A percentile compares a stretch with the other conserved stretches of the same genome.
phyloP scores from a whole-genome alignment of 2,113 vertebrate genomes.

The Lampris megalopsis region DNA sequence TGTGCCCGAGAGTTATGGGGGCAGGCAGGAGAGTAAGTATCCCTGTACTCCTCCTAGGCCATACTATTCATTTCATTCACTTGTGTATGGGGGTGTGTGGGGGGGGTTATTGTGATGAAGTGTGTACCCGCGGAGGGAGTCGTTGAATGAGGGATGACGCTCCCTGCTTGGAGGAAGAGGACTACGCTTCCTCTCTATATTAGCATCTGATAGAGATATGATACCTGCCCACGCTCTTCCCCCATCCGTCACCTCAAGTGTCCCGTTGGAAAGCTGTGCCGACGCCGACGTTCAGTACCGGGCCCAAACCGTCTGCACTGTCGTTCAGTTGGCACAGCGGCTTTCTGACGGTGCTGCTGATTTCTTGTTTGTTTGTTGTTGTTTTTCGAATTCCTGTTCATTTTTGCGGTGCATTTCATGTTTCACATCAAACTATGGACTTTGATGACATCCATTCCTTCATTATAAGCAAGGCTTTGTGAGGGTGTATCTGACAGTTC shows the following conservation, averaged over 20 bases:
- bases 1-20: conserved; percentile 55
- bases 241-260: not conserved
- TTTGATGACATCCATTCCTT: no score
- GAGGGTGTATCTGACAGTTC: no score
- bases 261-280: not conserved
- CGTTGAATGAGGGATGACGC: conserved; percentile 29
- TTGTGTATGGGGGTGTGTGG: conserved; percentile 26
- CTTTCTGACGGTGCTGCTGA: no score
- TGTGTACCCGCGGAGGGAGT: conserved; percentile 9
- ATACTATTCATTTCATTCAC: conserved; percentile 66
- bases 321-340: no score
- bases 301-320: not conserved
- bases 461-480: no score
- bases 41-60: conserved; percentile 37
- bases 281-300: not conserved
- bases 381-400: no score
- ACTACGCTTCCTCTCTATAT: conserved; percentile 30
- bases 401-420: no score
- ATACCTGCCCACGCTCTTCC: not conserved
- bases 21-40: conserved; percentile 62
- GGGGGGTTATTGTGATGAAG: conserved; percentile 8
- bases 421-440: no score
- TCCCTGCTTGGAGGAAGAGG: conserved; percentile 11
- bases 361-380: no score
- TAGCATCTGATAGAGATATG: conserved; percentile 34